These are phyloP conservation scores for Chrysocyon brachyurus DNA, from an alignment of 2,797 vertebrate species.

Conservation along the genomic window DNA sequence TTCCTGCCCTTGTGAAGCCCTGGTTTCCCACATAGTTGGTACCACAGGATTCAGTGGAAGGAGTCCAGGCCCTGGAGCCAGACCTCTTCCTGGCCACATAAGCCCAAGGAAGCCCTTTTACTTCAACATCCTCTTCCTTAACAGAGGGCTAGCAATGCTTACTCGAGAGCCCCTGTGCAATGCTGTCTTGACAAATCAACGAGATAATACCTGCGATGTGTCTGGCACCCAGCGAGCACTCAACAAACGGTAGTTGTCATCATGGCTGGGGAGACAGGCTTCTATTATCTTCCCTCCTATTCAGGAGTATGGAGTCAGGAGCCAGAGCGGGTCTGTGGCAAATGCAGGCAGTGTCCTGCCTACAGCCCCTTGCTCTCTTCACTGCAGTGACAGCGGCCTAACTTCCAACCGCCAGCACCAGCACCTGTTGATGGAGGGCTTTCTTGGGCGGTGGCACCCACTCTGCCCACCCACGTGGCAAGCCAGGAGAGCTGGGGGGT, in stretches of 20 bases:
- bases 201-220: neutral
- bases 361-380: neutral
- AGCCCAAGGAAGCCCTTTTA: neutral
- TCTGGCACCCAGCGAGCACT: neutral
- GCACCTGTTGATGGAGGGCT: neutral
- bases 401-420: neutral
- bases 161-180: neutral
- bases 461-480: neutral
- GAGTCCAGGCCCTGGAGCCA: rapidly evolving
- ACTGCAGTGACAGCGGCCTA: neutral
- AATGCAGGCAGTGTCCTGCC: neutral
- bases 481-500: neutral
- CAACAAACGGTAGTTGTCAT: neutral
- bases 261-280: neutral
- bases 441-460: neutral
- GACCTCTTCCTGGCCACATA: neutral
- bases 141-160: neutral
- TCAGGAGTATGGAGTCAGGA: neutral
- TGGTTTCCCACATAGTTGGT: neutral
- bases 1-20: neutral
- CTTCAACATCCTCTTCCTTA: neutral
- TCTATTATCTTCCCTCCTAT: neutral
- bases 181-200: neutral
- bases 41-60: neutral
- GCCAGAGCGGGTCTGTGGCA: neutral